These are phyloP conservation scores for Trachops cirrhosus DNA, from an alignment of 2,797 vertebrate species.

Conservation along the genomic window DNA sequence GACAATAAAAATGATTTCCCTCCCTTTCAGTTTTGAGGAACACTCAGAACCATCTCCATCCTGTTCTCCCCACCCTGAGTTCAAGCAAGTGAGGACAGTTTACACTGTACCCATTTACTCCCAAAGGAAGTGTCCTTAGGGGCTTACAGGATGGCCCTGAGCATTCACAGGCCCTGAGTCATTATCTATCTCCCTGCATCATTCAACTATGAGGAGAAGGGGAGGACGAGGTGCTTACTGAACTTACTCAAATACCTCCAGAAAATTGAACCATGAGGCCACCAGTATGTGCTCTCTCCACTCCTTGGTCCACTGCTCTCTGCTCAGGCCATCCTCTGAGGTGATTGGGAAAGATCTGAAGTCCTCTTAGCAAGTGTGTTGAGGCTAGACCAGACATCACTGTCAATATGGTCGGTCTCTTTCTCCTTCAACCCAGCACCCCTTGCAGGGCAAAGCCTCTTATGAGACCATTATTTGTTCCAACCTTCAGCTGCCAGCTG, in stretches of 20 bases:
- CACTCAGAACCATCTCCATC: not conserved
- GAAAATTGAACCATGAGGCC: not conserved
- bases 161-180: not conserved
- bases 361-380: not conserved
- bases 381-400: not conserved
- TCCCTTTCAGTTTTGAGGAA: not conserved
- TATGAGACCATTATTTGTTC: constrained; percentile 52
- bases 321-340: not conserved
- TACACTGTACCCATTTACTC: not conserved
- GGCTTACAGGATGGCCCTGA: not conserved
- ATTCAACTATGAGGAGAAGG: not conserved
- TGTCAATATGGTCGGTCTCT: not conserved
- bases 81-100: not conserved
- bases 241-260: not conserved
- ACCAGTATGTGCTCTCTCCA: not conserved
- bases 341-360: not conserved
- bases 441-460: not conserved
- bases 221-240: not conserved
- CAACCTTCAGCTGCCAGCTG: constrained; percentile 35
- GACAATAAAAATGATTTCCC: not conserved
- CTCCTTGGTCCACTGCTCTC: not conserved
- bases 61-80: not conserved
- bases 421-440: not conserved
- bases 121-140: not conserved
- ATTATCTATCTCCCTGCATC: not conserved